Evolutionary conservation across 2,113 vertebrate species (phyloP).

Genomic region (Capreolus pygargus): DNA sequence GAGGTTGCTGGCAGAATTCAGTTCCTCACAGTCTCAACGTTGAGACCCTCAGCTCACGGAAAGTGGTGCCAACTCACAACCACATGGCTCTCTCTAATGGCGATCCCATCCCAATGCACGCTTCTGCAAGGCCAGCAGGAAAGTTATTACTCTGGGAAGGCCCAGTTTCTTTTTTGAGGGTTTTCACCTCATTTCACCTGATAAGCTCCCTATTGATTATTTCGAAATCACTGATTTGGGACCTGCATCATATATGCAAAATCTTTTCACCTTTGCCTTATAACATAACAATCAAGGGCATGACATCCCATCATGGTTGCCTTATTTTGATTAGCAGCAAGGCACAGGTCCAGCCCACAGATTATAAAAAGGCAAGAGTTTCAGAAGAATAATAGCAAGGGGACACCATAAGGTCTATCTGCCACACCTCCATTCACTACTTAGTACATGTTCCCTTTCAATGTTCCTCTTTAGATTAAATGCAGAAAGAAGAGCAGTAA

Average conservation of each 20-base stretch:
- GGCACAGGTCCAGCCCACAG: not conserved
- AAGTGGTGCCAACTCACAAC: not conserved
- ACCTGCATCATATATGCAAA: not conserved
- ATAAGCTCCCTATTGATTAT: not conserved
- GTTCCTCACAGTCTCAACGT: fast-evolving
- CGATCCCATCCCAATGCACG: not conserved
- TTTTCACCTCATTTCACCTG: not conserved
- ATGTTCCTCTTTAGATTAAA: not conserved
- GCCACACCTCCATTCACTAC: not conserved
- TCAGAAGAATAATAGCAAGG: not conserved
- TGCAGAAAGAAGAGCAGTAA: not conserved
- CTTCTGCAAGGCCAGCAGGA: not conserved
- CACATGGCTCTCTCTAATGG: no score
- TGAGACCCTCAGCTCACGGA: not conserved
- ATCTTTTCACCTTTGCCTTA: not conserved
- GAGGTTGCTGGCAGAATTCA: not conserved
- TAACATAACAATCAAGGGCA: not conserved
- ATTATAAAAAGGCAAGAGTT: not conserved
- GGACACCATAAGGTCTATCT: not conserved
- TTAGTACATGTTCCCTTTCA: not conserved
- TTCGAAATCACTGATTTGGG: not conserved
- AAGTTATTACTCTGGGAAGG: not conserved
- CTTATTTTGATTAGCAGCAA: not conserved
- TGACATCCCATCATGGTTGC: not conserved
- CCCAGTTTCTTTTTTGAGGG: not conserved